Base-by-base conservation (phyloP, 1,140 invertebrate genomes). In the Lasioglossum albipes region DNA sequence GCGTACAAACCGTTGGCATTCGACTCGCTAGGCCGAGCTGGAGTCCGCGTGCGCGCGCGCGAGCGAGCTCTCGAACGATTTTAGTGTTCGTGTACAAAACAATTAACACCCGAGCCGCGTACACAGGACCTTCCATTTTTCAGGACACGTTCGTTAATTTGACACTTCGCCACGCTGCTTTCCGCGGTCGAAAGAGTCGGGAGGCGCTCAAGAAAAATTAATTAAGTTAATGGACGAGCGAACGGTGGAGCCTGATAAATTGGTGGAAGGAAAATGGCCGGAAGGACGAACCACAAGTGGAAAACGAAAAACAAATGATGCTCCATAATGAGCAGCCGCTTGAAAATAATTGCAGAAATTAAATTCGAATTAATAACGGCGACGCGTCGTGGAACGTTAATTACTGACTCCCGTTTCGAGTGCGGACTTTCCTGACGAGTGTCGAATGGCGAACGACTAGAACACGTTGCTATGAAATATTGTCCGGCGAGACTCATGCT, bases 51-150 rank as follows among this genome's bases (percentile, higher is more conserved):
- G 45, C 20, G 69, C 3, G n/a, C 27, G 27, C 27, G 61, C 18
- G 62, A 13, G 13, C 45, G 20, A 16, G 13, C 41, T 36, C 45
- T 67, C 59, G 10, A 10, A 3, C 45, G 10, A 52, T 62, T 36
- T 57, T 72, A 81, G 10, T 6, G 52, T 87, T 85, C 85, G 86
- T 88, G 86, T 81, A 76, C 79, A 80, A 86, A 82, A 88, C 87
- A 87, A 88, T 87, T 86, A 87, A 84, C 84, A 84, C 79, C 75
- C 81, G 78, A 31, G 57, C 22, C 36, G 36, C 57, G 31, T 67
- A 67, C 66, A 12, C 4, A 13, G 71, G 67, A 70, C 70, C 76
- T 72, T 79, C 77, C 79, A 88, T 88, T 85, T 88, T 88, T 87
- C 87, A 82, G 65, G 77, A 81, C 76, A 54, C 73, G 71, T 88